phyloP scores from a whole-genome alignment of 2,888 invertebrate genomes.

The Nomada lathburiana region DNA sequence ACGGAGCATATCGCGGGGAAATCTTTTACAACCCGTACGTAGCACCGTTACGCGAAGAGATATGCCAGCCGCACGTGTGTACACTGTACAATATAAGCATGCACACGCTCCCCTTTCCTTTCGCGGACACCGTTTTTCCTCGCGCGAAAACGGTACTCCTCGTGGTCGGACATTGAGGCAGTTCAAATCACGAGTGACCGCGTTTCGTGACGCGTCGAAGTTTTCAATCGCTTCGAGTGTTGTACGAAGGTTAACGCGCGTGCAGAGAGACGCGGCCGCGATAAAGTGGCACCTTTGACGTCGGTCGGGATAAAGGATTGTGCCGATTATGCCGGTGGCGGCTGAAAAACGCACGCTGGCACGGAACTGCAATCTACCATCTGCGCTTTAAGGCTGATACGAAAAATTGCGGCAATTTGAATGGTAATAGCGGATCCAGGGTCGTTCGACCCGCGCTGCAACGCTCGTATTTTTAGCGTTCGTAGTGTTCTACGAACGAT shows the following conservation, averaged over 20 bases:
- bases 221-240: slow-evolving; percentile 46
- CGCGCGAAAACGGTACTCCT: background rate
- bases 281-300: slow-evolving; percentile 62
- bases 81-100: too few species aligned
- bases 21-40: slow-evolving; percentile 39
- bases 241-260: slow-evolving; percentile 38
- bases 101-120: slow-evolving; percentile 11
- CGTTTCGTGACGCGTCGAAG: slow-evolving; percentile 56
- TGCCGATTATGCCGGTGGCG: slow-evolving; percentile 61
- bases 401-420: slow-evolving; percentile 51
- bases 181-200: slow-evolving; percentile 5
- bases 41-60: slow-evolving; percentile 11
- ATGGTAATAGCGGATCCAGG: slow-evolving; percentile 56
- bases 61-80: background rate
- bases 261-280: slow-evolving; percentile 40
- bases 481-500: slow-evolving; percentile 7
- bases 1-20: slow-evolving; percentile 36
- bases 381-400: slow-evolving; percentile 45
- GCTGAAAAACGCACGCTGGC: slow-evolving; percentile 48
- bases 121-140: background rate
- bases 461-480: slow-evolving; percentile 34
- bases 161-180: background rate
- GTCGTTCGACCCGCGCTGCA: slow-evolving; percentile 39
- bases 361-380: slow-evolving; percentile 59
- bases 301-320: slow-evolving; percentile 65